Conservation (phyloP, 2,113 vertebrate species). For the Anguilla japonica region DNA sequence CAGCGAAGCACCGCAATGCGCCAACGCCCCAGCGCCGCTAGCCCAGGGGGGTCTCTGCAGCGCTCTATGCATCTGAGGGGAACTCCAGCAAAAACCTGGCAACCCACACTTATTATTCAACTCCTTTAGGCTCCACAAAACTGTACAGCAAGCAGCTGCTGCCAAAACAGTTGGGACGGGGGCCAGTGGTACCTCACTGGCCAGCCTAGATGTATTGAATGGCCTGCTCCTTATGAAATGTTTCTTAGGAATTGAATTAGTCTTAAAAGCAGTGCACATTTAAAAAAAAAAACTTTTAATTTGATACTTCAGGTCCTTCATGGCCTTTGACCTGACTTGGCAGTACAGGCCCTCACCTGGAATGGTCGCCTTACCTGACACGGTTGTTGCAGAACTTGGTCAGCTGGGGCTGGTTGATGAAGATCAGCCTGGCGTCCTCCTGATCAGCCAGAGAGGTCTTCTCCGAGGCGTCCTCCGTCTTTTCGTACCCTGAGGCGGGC, state of each 20-base stretch:
- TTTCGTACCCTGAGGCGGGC: constrained; percentile 84
- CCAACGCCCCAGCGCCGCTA: neutral
- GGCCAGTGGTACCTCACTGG: neutral
- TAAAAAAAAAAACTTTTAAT: too few relatives aligned
- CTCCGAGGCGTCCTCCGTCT: constrained; percentile 89
- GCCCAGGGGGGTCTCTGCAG: neutral
- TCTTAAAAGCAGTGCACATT: too few relatives aligned
- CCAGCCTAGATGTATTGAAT: neutral
- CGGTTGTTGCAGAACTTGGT: constrained; percentile 94
- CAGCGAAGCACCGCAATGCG: neutral
- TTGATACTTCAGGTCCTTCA: too few relatives aligned
- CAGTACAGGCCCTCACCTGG: neutral
- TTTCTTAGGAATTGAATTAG: too few relatives aligned
- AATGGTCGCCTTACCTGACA: constrained; percentile 79
- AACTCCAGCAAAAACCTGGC: neutral
- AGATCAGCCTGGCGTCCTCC: constrained; percentile 88
- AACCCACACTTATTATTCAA: neutral
- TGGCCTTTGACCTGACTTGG: too few relatives aligned
- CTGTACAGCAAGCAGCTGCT: neutral
- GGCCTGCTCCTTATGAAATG: neutral
- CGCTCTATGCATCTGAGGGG: neutral
- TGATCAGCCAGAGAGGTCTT: constrained; percentile 95
- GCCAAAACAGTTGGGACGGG: neutral
- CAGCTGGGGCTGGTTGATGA: constrained; percentile 92
- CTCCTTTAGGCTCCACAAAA: neutral